Evolutionary conservation across 2,888 invertebrate genomes (phyloP).

Genomic region (Eupithecia subfuscata): DNA sequence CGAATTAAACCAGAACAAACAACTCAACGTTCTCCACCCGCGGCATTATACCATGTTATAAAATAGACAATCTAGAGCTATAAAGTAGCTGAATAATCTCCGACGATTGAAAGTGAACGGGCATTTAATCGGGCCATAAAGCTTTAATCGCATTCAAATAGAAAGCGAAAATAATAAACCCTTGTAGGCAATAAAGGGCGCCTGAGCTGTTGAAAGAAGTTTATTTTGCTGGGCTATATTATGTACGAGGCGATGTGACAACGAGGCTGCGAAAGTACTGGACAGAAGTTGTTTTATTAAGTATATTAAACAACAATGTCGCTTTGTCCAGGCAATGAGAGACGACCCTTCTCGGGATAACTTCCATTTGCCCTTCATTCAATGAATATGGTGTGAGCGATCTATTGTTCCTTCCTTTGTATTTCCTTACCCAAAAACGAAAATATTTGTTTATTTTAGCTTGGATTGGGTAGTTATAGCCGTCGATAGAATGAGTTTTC

Average conservation of each 20-base stretch:
- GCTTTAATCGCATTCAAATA: slow-evolving; percentile 42
- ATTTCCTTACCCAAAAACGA: slow-evolving; percentile 63
- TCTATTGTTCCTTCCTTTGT: slow-evolving; percentile 58
- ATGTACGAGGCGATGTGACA: slow-evolving; percentile 9
- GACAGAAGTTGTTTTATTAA: slow-evolving; percentile 44
- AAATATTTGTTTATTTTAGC: slow-evolving; percentile 54
- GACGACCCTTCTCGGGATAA: slow-evolving; percentile 60
- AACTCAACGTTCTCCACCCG: slow-evolving; percentile 38
- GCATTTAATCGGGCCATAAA: slow-evolving; percentile 48
- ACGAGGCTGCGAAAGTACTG: slow-evolving; percentile 3
- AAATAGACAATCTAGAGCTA: slow-evolving; percentile 27
- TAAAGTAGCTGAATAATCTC: slow-evolving; percentile 36
- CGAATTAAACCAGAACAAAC: slow-evolving; percentile 58
- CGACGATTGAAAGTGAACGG: slow-evolving; percentile 42
- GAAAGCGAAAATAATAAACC: slow-evolving; percentile 41
- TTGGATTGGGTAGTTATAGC: background rate
- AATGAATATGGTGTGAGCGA: slow-evolving; percentile 58
- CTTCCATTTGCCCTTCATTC: slow-evolving; percentile 57
- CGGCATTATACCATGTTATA: slow-evolving; percentile 21
- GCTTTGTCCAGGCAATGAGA: slow-evolving; percentile 57
- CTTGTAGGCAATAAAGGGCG: slow-evolving; percentile 32
- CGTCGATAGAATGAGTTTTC: background rate
- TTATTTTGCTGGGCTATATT: slow-evolving; percentile 11
- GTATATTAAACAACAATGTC: slow-evolving; percentile 61
- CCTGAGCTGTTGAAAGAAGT: slow-evolving; percentile 21